A percentile compares a stretch with the other conserved stretches of the same genome.
These are phyloP conservation scores for Chrysolina americana DNA, from an alignment of 2,888 invertebrate genomes.

Conservation along the genomic window DNA sequence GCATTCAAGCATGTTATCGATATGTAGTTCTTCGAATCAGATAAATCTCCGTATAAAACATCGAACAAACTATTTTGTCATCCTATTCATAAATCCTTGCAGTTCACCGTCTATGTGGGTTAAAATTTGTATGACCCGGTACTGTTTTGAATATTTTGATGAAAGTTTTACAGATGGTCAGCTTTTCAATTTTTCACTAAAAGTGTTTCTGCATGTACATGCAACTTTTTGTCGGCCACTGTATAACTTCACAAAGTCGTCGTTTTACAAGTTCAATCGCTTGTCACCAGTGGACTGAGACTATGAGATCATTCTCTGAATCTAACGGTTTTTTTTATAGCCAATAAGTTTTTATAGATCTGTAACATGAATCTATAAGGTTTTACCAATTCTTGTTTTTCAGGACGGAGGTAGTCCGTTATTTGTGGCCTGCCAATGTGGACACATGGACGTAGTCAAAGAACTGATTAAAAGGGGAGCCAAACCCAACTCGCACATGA, in stretches of 20 bases:
- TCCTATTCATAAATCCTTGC: no score
- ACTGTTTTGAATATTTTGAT: no score
- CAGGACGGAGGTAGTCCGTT: slow-evolving; percentile 97
- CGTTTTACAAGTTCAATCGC: background rate
- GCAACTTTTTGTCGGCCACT: no score
- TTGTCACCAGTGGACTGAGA: background rate
- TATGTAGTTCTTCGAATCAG: no score
- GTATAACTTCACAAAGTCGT: background rate
- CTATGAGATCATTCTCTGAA: background rate
- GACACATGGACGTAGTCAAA: slow-evolving; percentile 89
- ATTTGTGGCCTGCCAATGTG: slow-evolving; percentile 93
- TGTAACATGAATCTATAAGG: background rate
- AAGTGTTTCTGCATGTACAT: no score
- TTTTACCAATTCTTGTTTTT: slow-evolving; percentile 49
- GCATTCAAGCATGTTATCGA: no score
- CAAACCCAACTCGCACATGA: slow-evolving; percentile 86
- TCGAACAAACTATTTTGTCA: no score
- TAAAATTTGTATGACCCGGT: no score
- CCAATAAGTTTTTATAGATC: slow-evolving; percentile 9
- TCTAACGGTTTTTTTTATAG: slow-evolving; percentile 18
- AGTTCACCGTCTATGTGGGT: no score
- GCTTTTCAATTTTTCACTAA: no score
- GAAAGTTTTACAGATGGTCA: no score
- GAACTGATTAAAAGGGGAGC: slow-evolving; percentile 88
- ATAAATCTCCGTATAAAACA: no score